These are phyloP conservation scores for Leptonema lineaticorne DNA, from an alignment of 1,140 invertebrate genomes.

Conservation along the genomic window DNA sequence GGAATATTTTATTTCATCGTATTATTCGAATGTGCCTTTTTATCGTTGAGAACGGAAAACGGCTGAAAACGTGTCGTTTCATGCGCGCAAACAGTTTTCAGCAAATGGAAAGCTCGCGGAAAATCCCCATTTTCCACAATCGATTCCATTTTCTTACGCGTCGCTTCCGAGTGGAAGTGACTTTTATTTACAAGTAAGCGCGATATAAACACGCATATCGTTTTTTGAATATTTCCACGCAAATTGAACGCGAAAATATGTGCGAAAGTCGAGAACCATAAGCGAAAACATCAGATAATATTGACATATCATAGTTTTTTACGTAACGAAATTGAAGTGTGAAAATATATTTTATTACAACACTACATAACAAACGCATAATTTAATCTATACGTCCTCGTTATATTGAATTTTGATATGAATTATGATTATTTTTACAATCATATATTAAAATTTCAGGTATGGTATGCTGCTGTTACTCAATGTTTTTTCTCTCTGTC, in stretches of 20 bases:
- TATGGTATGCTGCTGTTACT: slow-evolving; percentile 80
- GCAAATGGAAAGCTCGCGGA: background rate
- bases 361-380: too few species aligned
- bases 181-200: too few species aligned
- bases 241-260: background rate
- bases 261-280: too few species aligned
- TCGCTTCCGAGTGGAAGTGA: too few species aligned
- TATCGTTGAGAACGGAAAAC: background rate
- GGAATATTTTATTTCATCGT: too few species aligned
- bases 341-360: background rate
- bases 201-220: too few species aligned
- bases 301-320: too few species aligned
- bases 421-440: background rate
- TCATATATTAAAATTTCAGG: slow-evolving; percentile 47
- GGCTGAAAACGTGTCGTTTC: background rate
- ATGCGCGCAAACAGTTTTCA: background rate
- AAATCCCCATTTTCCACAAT: background rate
- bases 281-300: too few species aligned
- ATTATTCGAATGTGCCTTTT: background rate
- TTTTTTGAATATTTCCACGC: too few species aligned
- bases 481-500: slow-evolving; percentile 82
- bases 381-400: too few species aligned
- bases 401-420: too few species aligned
- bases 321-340: background rate
- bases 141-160: background rate